Percentiles rank a stretch among this genome's conserved stretches.
These are phyloP conservation scores for Schrankia costaestrigalis DNA, from an alignment of 2,888 invertebrate genomes.

Conservation along the genomic window DNA sequence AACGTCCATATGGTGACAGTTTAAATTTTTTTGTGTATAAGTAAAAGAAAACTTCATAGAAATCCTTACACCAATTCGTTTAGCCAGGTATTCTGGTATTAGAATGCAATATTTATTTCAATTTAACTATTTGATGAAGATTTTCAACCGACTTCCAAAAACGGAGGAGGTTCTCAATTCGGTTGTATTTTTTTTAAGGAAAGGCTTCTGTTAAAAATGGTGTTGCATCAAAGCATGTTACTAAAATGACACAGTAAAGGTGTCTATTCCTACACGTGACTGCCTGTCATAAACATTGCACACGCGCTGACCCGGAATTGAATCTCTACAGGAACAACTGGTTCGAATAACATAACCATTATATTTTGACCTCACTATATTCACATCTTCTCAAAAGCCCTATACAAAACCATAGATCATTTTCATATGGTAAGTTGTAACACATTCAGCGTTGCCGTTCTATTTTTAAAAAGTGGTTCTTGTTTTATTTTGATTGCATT, in stretches of 20 bases:
- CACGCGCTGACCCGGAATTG: conserved; percentile 56
- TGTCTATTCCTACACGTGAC: conserved; percentile 28
- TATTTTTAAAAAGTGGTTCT: conserved; percentile 42
- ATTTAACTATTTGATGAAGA: too few relatives aligned
- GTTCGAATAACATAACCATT: conserved; percentile 40
- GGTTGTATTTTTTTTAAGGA: too few relatives aligned
- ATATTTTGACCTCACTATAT: conserved; percentile 29
- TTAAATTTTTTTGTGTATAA: too few relatives aligned
- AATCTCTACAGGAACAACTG: conserved; percentile 42
- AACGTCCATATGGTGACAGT: too few relatives aligned
- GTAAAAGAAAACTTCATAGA: too few relatives aligned
- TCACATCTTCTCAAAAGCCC: conserved; percentile 1
- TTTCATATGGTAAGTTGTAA: conserved; percentile 24
- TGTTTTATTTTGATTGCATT: conserved; percentile 33
- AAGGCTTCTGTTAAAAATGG: too few relatives aligned
- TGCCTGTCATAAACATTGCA: conserved; percentile 38
- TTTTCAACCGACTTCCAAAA: too few relatives aligned
- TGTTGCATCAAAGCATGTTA: too few relatives aligned
- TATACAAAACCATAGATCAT: conserved; percentile 16
- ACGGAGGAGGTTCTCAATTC: too few relatives aligned
- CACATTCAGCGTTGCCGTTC: conserved; percentile 31
- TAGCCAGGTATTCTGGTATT: too few relatives aligned
- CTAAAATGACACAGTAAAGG: conserved; percentile 24
- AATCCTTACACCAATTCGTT: too few relatives aligned
- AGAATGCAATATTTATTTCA: too few relatives aligned